Conservation (phyloP, 2,888 invertebrate genomes). For the Cepaea hortensis region DNA sequence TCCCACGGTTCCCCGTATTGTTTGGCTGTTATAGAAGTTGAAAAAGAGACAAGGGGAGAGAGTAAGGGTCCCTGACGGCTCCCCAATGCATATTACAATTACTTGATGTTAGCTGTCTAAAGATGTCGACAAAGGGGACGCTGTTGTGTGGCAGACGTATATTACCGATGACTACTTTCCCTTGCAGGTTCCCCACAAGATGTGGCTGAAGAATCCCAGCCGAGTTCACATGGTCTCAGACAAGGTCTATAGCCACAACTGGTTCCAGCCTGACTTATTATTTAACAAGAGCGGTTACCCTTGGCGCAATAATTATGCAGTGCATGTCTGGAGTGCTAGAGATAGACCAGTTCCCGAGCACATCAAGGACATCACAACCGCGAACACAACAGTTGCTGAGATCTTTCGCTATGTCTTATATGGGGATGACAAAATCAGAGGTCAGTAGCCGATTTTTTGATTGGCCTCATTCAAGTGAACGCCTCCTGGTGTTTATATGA, state of each 20-base stretch:
- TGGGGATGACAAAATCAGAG: constrained; percentile 17
- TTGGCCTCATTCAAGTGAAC: too few species aligned
- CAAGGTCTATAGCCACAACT: constrained; percentile 53
- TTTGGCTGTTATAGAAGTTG: too few species aligned
- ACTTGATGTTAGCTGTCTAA: too few species aligned
- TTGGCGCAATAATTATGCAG: constrained; percentile 53
- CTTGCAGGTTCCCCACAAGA: constrained; percentile 12
- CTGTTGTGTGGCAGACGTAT: too few species aligned
- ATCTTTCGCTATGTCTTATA: constrained; percentile 53
- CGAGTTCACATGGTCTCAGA: constrained; percentile 50
- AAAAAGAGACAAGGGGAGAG: too few species aligned
- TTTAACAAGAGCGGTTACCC: constrained; percentile 51
- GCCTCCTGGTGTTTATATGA: too few species aligned
- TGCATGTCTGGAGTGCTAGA: constrained; percentile 53
- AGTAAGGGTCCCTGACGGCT: too few species aligned
- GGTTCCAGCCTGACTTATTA: constrained; percentile 52
- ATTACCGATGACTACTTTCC: too few species aligned
- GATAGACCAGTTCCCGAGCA: constrained; percentile 47
- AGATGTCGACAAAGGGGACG: too few species aligned
- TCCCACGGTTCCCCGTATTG: too few species aligned
- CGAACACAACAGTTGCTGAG: constrained; percentile 54
- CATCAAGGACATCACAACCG: constrained; percentile 45
- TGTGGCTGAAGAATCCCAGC: constrained; percentile 19
- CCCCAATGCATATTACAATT: too few species aligned
- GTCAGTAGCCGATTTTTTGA: too few species aligned